phyloP scores from a whole-genome alignment of 2,888 invertebrate genomes.

The Bedellia somnulentella region DNA sequence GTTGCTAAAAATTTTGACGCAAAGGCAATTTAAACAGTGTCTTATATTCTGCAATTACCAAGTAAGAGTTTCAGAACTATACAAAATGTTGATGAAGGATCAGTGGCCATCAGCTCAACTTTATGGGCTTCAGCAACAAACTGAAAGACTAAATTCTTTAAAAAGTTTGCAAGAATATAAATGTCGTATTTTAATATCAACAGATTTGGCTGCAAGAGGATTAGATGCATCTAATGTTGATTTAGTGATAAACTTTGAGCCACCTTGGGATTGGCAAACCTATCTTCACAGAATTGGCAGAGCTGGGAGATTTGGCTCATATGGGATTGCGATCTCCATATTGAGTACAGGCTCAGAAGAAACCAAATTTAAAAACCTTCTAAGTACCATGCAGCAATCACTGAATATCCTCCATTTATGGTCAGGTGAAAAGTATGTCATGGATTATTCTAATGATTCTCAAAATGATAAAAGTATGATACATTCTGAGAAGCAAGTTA shows the following conservation, averaged over 20 bases:
- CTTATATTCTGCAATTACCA: constrained; percentile 90
- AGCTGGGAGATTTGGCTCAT: constrained; percentile 90
- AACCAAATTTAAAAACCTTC: constrained; percentile 54
- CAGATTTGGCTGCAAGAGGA: constrained; percentile 90
- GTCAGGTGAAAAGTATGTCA: constrained; percentile 17
- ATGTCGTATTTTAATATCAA: constrained; percentile 85
- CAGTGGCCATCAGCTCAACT: constrained; percentile 82
- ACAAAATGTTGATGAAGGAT: constrained; percentile 67
- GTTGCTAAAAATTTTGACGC: constrained; percentile 68
- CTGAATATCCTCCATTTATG: constrained; percentile 24
- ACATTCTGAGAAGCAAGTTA: too few species aligned
- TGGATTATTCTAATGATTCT: constrained; percentile 2
- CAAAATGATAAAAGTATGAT: too few species aligned
- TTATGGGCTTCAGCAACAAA: constrained; percentile 79
- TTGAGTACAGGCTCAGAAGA: constrained; percentile 68
- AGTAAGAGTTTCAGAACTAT: constrained; percentile 77
- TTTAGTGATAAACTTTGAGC: constrained; percentile 89
- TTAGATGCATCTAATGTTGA: constrained; percentile 94
- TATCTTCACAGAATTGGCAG: constrained; percentile 95
- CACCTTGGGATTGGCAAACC: constrained; percentile 76
- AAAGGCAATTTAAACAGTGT: constrained; percentile 83
- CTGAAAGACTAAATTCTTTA: constrained; percentile 73
- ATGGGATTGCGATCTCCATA: constrained; percentile 78
- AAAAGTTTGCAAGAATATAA: constrained; percentile 76
- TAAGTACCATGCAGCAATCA: constrained; percentile 55